A percentile compares a stretch with the other conserved stretches of the same genome.
phyloP scores from a whole-genome alignment of 2,797 vertebrate genomes.

The Takifugu rubripes region DNA sequence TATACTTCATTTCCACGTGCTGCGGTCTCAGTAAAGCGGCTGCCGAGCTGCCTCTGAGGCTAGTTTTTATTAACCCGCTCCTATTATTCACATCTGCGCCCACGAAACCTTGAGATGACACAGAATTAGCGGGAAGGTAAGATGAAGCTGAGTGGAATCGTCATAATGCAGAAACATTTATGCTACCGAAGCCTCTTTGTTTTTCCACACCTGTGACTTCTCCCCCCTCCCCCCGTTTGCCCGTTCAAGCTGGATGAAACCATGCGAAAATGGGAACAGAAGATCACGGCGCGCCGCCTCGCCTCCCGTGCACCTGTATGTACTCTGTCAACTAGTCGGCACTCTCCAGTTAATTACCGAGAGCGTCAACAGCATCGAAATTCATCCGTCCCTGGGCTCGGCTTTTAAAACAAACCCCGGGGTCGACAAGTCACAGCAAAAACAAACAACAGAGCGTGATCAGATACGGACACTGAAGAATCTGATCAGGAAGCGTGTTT shows the following conservation, averaged over 20 bases:
- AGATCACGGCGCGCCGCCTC: conserved; percentile 35
- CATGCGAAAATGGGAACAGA: conserved; percentile 49
- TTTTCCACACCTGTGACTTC: conserved; percentile 56
- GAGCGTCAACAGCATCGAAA: conserved; percentile 40
- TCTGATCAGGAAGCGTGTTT: no score
- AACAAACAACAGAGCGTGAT: background rate
- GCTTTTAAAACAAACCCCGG: conserved; percentile 23
- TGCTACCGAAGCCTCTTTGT: conserved; percentile 22
- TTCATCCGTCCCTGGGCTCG: conserved; percentile 29
- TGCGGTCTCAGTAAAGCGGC: no score
- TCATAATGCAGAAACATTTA: conserved; percentile 24
- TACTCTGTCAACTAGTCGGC: conserved; percentile 34
- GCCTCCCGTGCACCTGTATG: conserved; percentile 50
- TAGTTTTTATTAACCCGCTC: no score
- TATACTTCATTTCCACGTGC: no score
- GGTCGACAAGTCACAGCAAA: conserved; percentile 3
- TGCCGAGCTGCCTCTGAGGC: no score
- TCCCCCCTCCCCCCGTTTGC: background rate
- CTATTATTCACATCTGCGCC: no score
- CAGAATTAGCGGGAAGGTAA: background rate
- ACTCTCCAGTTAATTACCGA: conserved; percentile 50
- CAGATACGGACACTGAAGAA: background rate
- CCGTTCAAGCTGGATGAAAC: conserved; percentile 36
- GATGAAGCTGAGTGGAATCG: conserved; percentile 7
- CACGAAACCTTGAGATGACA: no score